Evolutionary conservation across 2,888 invertebrate species (phyloP).

Genomic region (Pollenia angustigena): DNA sequence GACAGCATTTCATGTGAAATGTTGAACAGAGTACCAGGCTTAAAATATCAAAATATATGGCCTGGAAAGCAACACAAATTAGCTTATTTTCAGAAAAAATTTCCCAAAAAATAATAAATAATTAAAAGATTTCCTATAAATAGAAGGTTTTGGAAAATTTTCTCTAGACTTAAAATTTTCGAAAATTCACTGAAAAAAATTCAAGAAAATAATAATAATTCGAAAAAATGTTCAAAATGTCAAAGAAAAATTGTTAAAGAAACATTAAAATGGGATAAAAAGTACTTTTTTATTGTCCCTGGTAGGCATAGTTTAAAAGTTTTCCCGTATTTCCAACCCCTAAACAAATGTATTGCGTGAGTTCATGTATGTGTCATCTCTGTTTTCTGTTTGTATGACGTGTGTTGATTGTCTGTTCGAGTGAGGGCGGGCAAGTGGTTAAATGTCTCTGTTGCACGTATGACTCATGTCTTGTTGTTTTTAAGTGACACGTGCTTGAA

Average conservation of each 20-base stretch:
- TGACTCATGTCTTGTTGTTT: conserved; percentile 61
- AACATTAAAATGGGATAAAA: not conserved
- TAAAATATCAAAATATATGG: too few species aligned
- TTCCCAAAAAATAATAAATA: too few species aligned
- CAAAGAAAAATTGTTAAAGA: not conserved
- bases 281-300: not conserved
- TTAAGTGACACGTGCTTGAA: conserved; percentile 70
- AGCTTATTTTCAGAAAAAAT: too few species aligned
- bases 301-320: not conserved
- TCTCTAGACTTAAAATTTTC: too few species aligned
- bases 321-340: not conserved
- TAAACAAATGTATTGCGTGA: not conserved
- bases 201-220: too few species aligned
- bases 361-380: not conserved
- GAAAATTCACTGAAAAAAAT: too few species aligned
- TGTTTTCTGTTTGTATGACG: conserved; percentile 22
- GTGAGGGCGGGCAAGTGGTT: conserved; percentile 31
- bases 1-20: too few species aligned
- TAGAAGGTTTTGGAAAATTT: too few species aligned
- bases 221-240: too few species aligned
- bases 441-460: conserved; percentile 36
- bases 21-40: too few species aligned
- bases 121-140: too few species aligned
- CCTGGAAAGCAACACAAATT: too few species aligned
- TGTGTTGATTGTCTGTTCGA: conserved; percentile 36